Conservation (phyloP, 2,888 invertebrate genomes). For the Metalampra italica region DNA sequence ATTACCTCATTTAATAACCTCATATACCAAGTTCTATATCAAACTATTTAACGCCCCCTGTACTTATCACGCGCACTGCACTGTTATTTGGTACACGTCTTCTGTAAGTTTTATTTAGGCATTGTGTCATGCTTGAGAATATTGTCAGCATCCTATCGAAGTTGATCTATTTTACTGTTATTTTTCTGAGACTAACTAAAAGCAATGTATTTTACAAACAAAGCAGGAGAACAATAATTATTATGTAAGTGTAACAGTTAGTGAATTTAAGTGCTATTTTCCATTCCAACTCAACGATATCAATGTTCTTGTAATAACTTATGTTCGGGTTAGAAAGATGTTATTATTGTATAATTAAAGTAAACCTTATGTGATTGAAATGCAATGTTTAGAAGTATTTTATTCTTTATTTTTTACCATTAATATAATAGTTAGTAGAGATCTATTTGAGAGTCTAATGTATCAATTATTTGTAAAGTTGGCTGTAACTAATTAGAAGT, state of each 20-base stretch:
- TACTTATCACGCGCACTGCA: constrained; percentile 70
- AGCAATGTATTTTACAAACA: constrained; percentile 77
- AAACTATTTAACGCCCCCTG: constrained; percentile 56
- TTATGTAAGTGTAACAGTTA: constrained; percentile 78
- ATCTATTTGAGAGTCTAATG: constrained; percentile 79
- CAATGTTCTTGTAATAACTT: constrained; percentile 76
- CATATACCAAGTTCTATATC: constrained; percentile 36
- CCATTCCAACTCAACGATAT: constrained; percentile 78
- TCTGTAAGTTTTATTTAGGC: constrained; percentile 65
- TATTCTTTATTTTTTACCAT: constrained; percentile 79
- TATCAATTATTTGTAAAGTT: constrained; percentile 79
- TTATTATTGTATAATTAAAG: constrained; percentile 77
- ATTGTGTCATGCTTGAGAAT: constrained; percentile 52
- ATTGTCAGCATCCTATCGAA: constrained; percentile 63
- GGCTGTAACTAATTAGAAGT: constrained; percentile 78
- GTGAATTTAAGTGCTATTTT: constrained; percentile 79
- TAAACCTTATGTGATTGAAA: constrained; percentile 79
- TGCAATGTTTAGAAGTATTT: constrained; percentile 80
- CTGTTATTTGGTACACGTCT: constrained; percentile 75
- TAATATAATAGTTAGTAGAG: constrained; percentile 78
- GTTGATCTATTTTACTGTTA: constrained; percentile 74
- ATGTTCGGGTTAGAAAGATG: constrained; percentile 76
- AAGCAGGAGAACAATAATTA: constrained; percentile 79
- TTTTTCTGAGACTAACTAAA: constrained; percentile 74
- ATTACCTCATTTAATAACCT: constrained; percentile 73